phyloP scores from a whole-genome alignment of 2,113 vertebrate genomes.

The Ammodytes dubius region DNA sequence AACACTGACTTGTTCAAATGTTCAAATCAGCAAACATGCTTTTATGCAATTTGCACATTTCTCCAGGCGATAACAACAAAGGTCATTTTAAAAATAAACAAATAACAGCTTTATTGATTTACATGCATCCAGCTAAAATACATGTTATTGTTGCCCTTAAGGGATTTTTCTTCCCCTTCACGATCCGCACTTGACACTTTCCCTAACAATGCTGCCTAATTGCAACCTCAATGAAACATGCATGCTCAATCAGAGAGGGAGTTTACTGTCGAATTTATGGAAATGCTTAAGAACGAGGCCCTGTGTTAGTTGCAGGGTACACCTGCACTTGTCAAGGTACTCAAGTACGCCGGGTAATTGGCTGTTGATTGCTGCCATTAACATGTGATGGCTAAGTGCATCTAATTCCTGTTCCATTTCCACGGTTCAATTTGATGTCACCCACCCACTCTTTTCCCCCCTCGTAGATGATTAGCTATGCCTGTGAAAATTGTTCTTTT shows the following conservation, averaged over 20 bases:
- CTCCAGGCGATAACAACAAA: conserved; percentile 29
- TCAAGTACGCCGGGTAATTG: conserved; percentile 82
- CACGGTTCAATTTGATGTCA: conserved; percentile 80
- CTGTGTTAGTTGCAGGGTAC: conserved; percentile 74
- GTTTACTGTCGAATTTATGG: conserved; percentile 79
- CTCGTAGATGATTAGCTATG: conserved; percentile 78
- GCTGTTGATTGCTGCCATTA: conserved; percentile 85
- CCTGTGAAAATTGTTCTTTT: conserved; percentile 73
- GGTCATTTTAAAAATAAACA: conserved; percentile 54
- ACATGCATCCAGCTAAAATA: conserved; percentile 60
- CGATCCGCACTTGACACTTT: conserved; percentile 59
- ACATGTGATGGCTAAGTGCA: conserved; percentile 84
- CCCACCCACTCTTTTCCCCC: conserved; percentile 74
- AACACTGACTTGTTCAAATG: conserved; percentile 26
- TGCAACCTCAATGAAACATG: conserved; percentile 65
- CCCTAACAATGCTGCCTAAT: conserved; percentile 75
- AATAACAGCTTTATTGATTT: conserved; percentile 63
- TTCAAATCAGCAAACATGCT: conserved; percentile 25
- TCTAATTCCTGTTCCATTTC: conserved; percentile 85
- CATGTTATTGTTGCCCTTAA: conserved; percentile 56
- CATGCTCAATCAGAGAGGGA: conserved; percentile 66
- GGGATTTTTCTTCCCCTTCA: conserved; percentile 36
- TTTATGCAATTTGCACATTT: conserved; percentile 7
- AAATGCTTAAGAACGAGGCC: conserved; percentile 69
- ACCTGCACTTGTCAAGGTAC: conserved; percentile 84